Base-by-base conservation (phyloP, 2,888 invertebrate species). In the Drosophila koepferae region DNA sequence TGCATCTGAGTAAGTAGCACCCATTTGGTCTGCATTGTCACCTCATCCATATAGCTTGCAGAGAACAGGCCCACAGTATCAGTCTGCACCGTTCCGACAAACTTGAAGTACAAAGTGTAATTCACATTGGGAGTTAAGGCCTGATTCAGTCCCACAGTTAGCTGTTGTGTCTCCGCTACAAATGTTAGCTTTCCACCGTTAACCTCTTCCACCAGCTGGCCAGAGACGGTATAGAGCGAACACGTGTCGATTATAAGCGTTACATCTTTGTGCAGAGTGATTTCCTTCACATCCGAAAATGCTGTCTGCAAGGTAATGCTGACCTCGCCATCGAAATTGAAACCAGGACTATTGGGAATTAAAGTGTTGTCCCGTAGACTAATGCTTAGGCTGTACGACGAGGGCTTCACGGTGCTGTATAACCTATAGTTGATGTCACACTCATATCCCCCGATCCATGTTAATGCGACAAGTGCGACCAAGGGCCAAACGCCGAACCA, bases 1-100 rank as follows among this genome's bases (percentile, higher is more conserved):
- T 96, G 95, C 60, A 96, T 94, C 68, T 96, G 96, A 0, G 96
- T 96, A 0, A 95, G 94, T 0, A 95, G 94, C 5, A 96, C 90
- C 86, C 89, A 91, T 77, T 78, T 91, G 12, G 70, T 74, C 20
- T 61, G 72, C 5, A 72, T 74, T 0, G 71, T 70, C 6, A 16
- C 41, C 64, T 74, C 53, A 64, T 91, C 82, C 23, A 41, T 77
- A 56, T 92, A 91, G 63, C 74, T 90, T 20, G 79, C 78, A 34
- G 85, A 74, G 74, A 89, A 92, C 7, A 92, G 76, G 0, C 92
- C 92, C 1, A 74, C 80, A 63, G 76, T 51, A 10, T 81, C 91
- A 48, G 92, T 92, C 23, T 92, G 93, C 93, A 95, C 94, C 14
- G 92, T 92, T 38, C 93, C 94, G 0, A 90, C 91, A 63, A 94